phyloP scores from a whole-genome alignment of 2,797 vertebrate genomes.

The Periophthalmus magnuspinnatus region DNA sequence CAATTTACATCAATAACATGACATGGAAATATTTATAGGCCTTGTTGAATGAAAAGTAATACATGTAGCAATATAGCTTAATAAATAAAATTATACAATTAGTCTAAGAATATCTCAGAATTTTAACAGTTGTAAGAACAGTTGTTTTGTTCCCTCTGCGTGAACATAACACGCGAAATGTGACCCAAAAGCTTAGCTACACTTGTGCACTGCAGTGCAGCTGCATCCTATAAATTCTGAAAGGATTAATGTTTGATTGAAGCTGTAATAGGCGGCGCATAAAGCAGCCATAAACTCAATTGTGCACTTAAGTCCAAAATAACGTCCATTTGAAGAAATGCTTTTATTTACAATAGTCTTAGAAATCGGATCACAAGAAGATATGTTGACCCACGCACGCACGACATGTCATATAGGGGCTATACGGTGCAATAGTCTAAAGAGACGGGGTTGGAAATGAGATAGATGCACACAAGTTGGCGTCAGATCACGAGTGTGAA shows the following conservation, averaged over 20 bases:
- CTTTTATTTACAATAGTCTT: conserved; percentile 19
- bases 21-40: no score
- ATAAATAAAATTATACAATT: not conserved
- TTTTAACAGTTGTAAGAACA: not conserved
- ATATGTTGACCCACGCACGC: not conserved
- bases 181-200: conserved; percentile 4
- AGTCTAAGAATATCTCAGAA: not conserved
- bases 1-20: not conserved
- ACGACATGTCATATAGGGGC: not conserved
- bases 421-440: not conserved
- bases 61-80: no score
- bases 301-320: conserved; percentile 30
- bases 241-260: conserved; percentile 22
- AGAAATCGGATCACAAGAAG: not conserved
- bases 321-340: conserved; percentile 27
- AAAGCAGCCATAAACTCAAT: conserved; percentile 44
- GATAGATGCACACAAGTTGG: conserved; percentile 31
- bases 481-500: conserved; percentile 16
- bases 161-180: conserved; percentile 6
- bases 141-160: not conserved
- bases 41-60: no score
- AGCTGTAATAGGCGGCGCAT: conserved; percentile 35
- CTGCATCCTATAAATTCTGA: conserved; percentile 14
- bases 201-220: conserved; percentile 4
- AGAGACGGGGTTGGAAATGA: conserved; percentile 1